phyloP scores from a whole-genome alignment of 2,797 vertebrate genomes.

The Molothrus aeneus region DNA sequence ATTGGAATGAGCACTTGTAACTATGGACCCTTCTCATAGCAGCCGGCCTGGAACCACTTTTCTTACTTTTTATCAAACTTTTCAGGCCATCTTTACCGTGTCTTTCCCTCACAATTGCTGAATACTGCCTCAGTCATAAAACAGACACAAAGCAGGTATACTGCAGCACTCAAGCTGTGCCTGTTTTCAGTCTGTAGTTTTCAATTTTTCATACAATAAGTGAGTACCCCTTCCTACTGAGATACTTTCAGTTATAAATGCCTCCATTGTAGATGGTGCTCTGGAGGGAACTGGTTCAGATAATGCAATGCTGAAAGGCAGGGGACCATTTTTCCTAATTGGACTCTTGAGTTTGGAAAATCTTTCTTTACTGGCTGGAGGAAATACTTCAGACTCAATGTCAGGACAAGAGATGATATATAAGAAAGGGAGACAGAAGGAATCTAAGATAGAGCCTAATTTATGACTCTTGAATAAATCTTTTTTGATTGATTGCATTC shows the following conservation, averaged over 20 bases:
- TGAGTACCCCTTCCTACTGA: constrained; percentile 67
- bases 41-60: constrained; percentile 27
- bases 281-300: constrained; percentile 68
- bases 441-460: constrained; percentile 67
- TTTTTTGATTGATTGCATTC: constrained; percentile 64
- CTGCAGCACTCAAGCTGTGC: constrained; percentile 69
- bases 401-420: constrained; percentile 71
- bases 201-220: constrained; percentile 74
- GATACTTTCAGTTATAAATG: constrained; percentile 73
- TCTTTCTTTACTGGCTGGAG: constrained; percentile 70
- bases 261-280: constrained; percentile 73
- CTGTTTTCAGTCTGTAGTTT: constrained; percentile 73
- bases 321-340: constrained; percentile 78
- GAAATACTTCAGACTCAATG: constrained; percentile 78
- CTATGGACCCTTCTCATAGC: constrained; percentile 7
- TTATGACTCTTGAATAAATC: constrained; percentile 68
- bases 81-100: constrained; percentile 34
- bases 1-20: constrained; percentile 23
- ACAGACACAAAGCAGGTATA: constrained; percentile 70
- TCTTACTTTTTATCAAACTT: constrained; percentile 15
- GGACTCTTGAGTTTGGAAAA: constrained; percentile 78
- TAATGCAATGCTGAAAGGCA: constrained; percentile 71
- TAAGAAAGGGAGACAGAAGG: constrained; percentile 68
- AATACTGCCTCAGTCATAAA: constrained; percentile 65
- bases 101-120: constrained; percentile 39